Evolutionary conservation across 2,113 vertebrate species (phyloP), one percentile per base, ranked within the genome.

Genomic region (Loxodonta africana): DNA sequence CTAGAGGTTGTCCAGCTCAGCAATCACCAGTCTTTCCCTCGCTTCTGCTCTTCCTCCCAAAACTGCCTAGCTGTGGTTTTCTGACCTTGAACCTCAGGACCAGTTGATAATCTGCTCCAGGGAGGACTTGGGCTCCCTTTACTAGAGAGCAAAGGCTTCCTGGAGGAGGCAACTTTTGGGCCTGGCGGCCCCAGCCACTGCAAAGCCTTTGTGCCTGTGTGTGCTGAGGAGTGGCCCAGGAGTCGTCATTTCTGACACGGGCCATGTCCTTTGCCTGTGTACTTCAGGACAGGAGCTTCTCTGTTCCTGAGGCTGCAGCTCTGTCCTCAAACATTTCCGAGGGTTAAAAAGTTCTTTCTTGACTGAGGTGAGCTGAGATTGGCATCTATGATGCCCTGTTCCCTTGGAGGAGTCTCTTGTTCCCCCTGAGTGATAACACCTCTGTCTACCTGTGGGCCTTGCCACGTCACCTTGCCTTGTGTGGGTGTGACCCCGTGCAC

Each of bases 1-100:
- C 9, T 3, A 2, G 60, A 6, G 21, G 5, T 0, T 4, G 7
- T 25, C 33, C 30, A 6, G 44, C 48, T 2, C 4, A 2, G 1
- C 10, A 0, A 10, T 53, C 2, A 5, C 4, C 17, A 4, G 25
- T 46, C n/a, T 69, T 67, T n/a, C 60, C 51, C 21, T 87, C 53
- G 0, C 53, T 74, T 83, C 83, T 74, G 0, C 51, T 10, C 74
- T 73, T 83, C 83, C 67, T 91, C 71, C 4, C 28, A 8, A 77
- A 76, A 44, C 1, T 7, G 25, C 60, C 76, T 44, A 30, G 37
- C 3, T 23, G 30, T 81, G 65, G 41, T 51, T 74, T 74, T 69
- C 51, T 84, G 90, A 71, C 90, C 89, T 88, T n/a, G 71, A 80
- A 25, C 41, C n/a, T 41, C n/a, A 53, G 85, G 63, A 53, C 46